Percentiles rank a stretch among this genome's conserved stretches.
These are phyloP conservation scores for Lasioglossum baleicum DNA, from an alignment of 1,140 invertebrate genomes.

Conservation along the genomic window DNA sequence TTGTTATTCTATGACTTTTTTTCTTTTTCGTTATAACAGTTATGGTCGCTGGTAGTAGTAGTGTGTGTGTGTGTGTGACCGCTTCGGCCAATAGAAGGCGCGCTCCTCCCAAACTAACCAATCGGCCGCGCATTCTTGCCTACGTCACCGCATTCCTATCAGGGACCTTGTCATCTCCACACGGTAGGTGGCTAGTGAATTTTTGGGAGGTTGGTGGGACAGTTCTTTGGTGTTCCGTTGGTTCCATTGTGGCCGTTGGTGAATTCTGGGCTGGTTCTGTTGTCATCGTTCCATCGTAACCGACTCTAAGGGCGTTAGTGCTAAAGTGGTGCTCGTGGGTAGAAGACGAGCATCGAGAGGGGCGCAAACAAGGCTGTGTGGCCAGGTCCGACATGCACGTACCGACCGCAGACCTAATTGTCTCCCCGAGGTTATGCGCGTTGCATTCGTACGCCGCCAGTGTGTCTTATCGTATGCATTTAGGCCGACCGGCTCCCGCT, in stretches of 20 bases:
- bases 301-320: conserved; percentile 34
- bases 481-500: conserved; percentile 21
- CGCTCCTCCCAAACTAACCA: too few relatives aligned
- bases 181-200: neutral
- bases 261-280: conserved; percentile 3
- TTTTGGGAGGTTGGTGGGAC: conserved; percentile 7
- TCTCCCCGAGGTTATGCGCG: conserved; percentile 7
- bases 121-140: too few relatives aligned
- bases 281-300: conserved; percentile 19
- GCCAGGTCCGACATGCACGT: neutral
- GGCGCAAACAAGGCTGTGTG: neutral
- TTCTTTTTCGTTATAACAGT: too few relatives aligned
- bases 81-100: too few relatives aligned
- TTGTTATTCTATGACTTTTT: too few relatives aligned
- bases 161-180: too few relatives aligned
- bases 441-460: neutral
- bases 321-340: conserved; percentile 4
- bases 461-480: conserved; percentile 45
- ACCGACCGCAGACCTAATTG: conserved; percentile 35
- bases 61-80: too few relatives aligned
- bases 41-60: too few relatives aligned
- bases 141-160: too few relatives aligned
- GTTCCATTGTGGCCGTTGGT: conserved; percentile 1
- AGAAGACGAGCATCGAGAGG: neutral
- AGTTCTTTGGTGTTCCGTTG: conserved; percentile 6